Evolutionary conservation across 1,140 invertebrate species (phyloP).

Genomic region (Tetramorium simillimum): DNA sequence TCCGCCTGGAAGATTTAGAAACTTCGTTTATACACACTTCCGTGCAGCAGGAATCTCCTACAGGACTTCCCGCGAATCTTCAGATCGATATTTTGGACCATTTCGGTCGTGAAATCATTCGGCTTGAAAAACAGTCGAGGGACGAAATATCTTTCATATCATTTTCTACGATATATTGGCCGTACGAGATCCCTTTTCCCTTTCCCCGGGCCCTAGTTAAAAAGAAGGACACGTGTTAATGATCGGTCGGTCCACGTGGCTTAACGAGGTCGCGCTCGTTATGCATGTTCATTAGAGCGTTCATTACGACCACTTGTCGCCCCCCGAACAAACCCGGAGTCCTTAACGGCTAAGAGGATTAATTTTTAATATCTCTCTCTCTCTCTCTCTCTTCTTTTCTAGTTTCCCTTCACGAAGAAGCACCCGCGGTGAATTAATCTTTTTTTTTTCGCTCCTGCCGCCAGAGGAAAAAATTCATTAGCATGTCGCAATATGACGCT

Average conservation of each 20-base stretch:
- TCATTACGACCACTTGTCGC: slow-evolving; percentile 78
- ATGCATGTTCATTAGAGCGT: slow-evolving; percentile 74
- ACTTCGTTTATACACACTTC: neutral
- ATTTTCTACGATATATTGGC: neutral
- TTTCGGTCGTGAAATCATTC: neutral
- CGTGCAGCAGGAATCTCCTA: neutral
- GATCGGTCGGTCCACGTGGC: slow-evolving; percentile 61
- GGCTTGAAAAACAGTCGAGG: neutral
- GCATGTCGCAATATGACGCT: slow-evolving; percentile 73
- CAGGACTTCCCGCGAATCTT: neutral
- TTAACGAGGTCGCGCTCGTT: slow-evolving; percentile 71
- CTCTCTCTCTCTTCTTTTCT: slow-evolving; percentile 21
- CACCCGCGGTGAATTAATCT: slow-evolving; percentile 73
- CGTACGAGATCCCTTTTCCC: neutral
- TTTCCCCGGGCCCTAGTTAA: neutral
- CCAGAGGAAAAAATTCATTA: slow-evolving; percentile 78
- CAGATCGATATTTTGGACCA: neutral
- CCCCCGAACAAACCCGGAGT: slow-evolving; percentile 37
- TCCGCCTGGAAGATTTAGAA: neutral
- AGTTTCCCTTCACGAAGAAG: slow-evolving; percentile 36
- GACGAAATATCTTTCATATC: neutral
- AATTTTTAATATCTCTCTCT: slow-evolving; percentile 77
- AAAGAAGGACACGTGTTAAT: slow-evolving; percentile 37
- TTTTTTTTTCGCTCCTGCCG: slow-evolving; percentile 59
- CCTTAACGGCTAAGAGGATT: slow-evolving; percentile 68